Evolutionary conservation across 2,888 invertebrate genomes (phyloP).

Genomic region (Malachius bipustulatus): DNA sequence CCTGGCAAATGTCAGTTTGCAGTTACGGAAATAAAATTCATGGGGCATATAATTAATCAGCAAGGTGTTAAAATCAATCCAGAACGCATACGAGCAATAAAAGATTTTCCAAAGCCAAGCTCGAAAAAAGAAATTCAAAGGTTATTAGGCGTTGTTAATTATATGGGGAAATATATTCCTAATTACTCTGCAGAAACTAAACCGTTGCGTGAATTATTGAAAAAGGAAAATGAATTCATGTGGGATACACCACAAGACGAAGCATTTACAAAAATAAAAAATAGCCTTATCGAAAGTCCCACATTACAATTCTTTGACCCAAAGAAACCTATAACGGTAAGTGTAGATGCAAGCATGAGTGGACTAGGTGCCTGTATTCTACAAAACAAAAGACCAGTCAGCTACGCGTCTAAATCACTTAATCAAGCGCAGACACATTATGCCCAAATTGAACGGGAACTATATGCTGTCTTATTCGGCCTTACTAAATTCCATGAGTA

Average conservation of each 20-base stretch:
- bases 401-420: no score
- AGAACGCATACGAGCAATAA: conserved; percentile 10
- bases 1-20: conserved; percentile 19
- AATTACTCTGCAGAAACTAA: conserved; percentile 9
- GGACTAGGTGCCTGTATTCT: conserved; percentile 24
- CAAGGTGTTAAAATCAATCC: conserved; percentile 16
- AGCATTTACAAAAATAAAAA: conserved; percentile 13
- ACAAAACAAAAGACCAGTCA: conserved; percentile 26
- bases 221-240: conserved; percentile 6
- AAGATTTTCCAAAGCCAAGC: conserved; percentile 7
- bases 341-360: conserved; percentile 2
- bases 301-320: conserved; percentile 8
- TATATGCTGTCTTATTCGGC: no score
- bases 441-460: no score
- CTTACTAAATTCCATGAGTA: no score
- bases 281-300: conserved; percentile 5
- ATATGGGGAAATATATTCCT: conserved; percentile 4
- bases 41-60: conserved; percentile 20
- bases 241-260: conserved; percentile 7
- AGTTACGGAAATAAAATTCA: conserved; percentile 20
- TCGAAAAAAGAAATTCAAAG: conserved; percentile 3
- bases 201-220: conserved; percentile 9
- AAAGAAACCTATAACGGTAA: conserved; percentile 5
- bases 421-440: no score
- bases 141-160: no score